Evolutionary conservation across 2,888 invertebrate species (phyloP).

Genomic region (Stenotaenia linearis): DNA sequence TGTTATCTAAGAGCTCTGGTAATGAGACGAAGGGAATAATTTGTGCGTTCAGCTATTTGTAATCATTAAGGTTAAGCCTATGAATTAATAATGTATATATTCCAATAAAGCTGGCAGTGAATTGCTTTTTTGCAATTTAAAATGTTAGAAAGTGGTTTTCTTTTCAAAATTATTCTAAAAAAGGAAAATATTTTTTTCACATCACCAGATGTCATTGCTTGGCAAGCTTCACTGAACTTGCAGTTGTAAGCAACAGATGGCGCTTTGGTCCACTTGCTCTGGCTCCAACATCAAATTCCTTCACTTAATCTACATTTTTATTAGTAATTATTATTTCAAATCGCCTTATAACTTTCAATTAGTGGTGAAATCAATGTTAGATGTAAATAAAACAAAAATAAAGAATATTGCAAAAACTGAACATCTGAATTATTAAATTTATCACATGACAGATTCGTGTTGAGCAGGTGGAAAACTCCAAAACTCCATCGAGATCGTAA

Average conservation of each 20-base stretch:
- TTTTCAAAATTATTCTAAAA: not conserved
- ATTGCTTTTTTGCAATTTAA: not conserved
- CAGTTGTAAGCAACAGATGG: not conserved
- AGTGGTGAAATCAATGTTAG: no score
- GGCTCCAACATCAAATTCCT: no score
- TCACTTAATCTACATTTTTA: no score
- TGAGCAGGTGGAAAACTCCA: constrained; percentile 3
- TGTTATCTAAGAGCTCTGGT: not conserved
- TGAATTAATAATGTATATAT: not conserved
- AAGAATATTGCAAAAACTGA: not conserved
- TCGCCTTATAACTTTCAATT: no score
- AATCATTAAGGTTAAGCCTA: not conserved
- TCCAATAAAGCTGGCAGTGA: not conserved
- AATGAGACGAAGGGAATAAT: constrained; percentile 1
- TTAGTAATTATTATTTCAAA: no score
- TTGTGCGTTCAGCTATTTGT: constrained; percentile 10
- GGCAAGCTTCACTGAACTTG: not conserved
- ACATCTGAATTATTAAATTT: not conserved
- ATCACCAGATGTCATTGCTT: not conserved
- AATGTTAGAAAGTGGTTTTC: not conserved
- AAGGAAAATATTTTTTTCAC: not conserved
- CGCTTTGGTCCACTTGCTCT: not conserved
- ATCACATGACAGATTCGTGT: constrained; percentile 19
- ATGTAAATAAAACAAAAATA: not conserved
- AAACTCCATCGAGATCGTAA: not conserved